A percentile compares a stretch with the other conserved stretches of the same genome.
These are phyloP conservation scores for mouse (Mus musculus) DNA, from an alignment of 2,113 vertebrate genomes.

Conservation along the genomic window GRCm39 chr8:126563501-126564000, in stretches of 20 bases:
- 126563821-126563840: rapidly evolving
- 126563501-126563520: background rate
- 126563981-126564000: background rate
- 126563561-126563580: background rate
- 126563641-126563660: background rate
- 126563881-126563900: too few species aligned
- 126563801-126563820: background rate
- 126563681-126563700: background rate
- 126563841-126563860: background rate
- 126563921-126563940: background rate
- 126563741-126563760: background rate
- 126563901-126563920: background rate
- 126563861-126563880: background rate
- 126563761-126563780: background rate
- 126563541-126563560: background rate
- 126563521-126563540: background rate
- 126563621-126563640: background rate
- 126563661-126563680: background rate
- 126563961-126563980: background rate
- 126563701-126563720: background rate
- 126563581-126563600: background rate
- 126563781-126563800: background rate
- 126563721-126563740: background rate
- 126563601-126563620: background rate
- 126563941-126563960: too few species aligned